These are phyloP conservation scores for Lordiphosa collinella DNA, from an alignment of 1,140 invertebrate genomes.

Conservation along the genomic window DNA sequence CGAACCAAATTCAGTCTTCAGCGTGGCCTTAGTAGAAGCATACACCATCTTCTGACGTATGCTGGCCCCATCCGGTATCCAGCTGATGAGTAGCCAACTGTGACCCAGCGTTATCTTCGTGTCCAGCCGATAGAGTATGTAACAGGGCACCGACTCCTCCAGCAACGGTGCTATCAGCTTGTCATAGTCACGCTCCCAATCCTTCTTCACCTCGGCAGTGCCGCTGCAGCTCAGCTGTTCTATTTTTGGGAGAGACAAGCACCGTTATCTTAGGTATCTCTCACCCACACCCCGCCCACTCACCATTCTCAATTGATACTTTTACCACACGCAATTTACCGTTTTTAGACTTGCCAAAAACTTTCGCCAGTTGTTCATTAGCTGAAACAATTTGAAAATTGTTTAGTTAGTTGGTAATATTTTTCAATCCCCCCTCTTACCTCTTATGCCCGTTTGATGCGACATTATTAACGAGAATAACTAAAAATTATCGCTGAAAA, in stretches of 20 bases:
- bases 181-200: constrained; percentile 95
- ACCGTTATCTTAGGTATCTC: constrained; percentile 18
- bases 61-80: constrained; percentile 94
- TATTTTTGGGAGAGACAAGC: constrained; percentile 74
- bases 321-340: constrained; percentile 90
- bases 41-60: constrained; percentile 99
- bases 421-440: constrained; percentile 3
- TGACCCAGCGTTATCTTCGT: constrained; percentile 88
- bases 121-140: constrained; percentile 95
- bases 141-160: constrained; percentile 94
- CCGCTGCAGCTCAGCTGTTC: constrained; percentile 88
- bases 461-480: constrained; percentile 82
- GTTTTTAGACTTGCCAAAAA: constrained; percentile 90
- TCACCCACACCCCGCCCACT: constrained; percentile 84
- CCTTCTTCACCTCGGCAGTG: constrained; percentile 84
- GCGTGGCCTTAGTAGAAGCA: constrained; percentile 98
- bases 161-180: constrained; percentile 88
- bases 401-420: neutral
- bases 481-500: constrained; percentile 35
- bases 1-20: constrained; percentile 96
- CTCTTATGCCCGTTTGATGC: constrained; percentile 89
- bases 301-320: constrained; percentile 93
- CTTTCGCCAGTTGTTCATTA: constrained; percentile 89
- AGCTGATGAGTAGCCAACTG: constrained; percentile 97
- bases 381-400: constrained; percentile 79